Percentiles rank a stretch among this genome's conserved stretches.
phyloP scores from a whole-genome alignment of 2,888 invertebrate species.

The Lagria hirta region DNA sequence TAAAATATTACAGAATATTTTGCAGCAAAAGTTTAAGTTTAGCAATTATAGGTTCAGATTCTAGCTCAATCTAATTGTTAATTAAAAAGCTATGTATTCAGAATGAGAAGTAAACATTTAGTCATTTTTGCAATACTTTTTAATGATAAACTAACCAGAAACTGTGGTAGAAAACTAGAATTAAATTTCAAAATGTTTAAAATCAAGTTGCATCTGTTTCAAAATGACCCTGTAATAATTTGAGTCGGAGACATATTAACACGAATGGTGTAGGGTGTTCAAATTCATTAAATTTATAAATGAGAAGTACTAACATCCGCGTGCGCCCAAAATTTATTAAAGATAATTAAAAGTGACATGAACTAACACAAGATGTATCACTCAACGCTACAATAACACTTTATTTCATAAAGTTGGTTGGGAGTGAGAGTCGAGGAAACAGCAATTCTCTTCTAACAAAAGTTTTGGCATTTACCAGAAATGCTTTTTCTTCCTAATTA shows the following conservation, averaged over 20 bases:
- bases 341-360: constrained; percentile 38
- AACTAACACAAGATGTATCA: constrained; percentile 37
- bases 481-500: constrained; percentile 24
- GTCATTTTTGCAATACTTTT: no score
- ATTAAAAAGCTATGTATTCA: no score
- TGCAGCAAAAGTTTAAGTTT: no score
- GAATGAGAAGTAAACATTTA: no score
- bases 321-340: constrained; percentile 37
- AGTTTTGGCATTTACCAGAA: constrained; percentile 20
- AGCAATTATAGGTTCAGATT: no score
- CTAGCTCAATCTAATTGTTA: no score
- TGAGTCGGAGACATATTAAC: constrained; percentile 11
- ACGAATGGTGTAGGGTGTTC: constrained; percentile 20
- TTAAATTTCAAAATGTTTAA: no score
- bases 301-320: constrained; percentile 32
- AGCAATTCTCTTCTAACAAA: constrained; percentile 7
- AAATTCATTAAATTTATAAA: constrained; percentile 36
- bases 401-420: constrained; percentile 33
- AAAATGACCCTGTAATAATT: constrained; percentile 9
- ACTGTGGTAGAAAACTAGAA: no score
- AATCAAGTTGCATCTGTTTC: no score
- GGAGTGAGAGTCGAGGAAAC: constrained; percentile 12
- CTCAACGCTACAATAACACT: constrained; percentile 32
- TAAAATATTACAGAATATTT: no score
- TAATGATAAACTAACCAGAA: no score